Conservation (phyloP, 2,797 vertebrate species). For the Telmatherina bonti region DNA sequence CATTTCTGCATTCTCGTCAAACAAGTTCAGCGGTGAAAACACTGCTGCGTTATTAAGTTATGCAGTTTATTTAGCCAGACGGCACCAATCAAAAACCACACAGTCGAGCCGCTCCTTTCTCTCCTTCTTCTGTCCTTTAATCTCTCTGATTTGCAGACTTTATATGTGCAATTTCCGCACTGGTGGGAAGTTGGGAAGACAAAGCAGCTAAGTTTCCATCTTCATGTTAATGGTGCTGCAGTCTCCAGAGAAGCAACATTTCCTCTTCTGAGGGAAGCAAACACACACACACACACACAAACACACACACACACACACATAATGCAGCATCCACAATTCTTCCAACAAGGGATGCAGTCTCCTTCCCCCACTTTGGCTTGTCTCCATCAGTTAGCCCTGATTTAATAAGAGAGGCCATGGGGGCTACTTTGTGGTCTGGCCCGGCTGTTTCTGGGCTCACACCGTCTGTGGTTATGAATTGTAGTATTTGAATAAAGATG, state of each 20-base stretch:
- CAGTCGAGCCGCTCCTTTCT: conserved; percentile 6
- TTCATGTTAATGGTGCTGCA: conserved; percentile 63
- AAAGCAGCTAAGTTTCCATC: conserved; percentile 51
- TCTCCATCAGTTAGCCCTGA: conserved; percentile 84
- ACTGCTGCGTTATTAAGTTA: neutral
- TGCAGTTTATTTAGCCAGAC: conserved; percentile 6
- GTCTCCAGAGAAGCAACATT: conserved; percentile 70
- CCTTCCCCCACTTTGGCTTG: conserved; percentile 76
- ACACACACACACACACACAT: conserved; percentile 5
- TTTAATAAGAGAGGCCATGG: conserved; percentile 71
- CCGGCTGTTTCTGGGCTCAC: conserved; percentile 41
- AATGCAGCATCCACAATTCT: conserved; percentile 43
- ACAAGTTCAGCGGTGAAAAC: neutral
- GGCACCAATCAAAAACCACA: conserved; percentile 21
- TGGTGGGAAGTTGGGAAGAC: conserved; percentile 59
- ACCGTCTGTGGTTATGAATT: conserved; percentile 22
- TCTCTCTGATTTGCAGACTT: conserved; percentile 30
- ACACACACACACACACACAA: neutral
- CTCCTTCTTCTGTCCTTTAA: conserved; percentile 11
- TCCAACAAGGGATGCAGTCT: conserved; percentile 70
- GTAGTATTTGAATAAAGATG: conserved; percentile 4
- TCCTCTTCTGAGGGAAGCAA: conserved; percentile 63
- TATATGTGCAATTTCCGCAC: conserved; percentile 42
- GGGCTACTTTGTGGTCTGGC: conserved; percentile 73
- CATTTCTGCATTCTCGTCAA: neutral